These are phyloP conservation scores for Coelopa frigida DNA, from an alignment of 1,140 invertebrate species.

Conservation along the genomic window DNA sequence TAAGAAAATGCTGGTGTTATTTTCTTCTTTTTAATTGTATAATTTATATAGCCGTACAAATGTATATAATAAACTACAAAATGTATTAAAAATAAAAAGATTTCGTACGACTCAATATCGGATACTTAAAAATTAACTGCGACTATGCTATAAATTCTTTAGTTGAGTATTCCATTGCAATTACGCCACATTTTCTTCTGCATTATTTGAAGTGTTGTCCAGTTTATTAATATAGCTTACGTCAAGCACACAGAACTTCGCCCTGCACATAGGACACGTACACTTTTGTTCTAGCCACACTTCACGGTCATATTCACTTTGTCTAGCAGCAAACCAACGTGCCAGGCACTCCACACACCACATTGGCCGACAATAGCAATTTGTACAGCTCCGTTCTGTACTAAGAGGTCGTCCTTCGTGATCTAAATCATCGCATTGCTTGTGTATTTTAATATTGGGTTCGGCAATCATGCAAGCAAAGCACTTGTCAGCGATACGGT, in stretches of 20 bases:
- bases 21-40: no score
- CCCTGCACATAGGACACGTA: constrained; percentile 82
- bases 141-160: no score
- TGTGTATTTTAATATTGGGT: constrained; percentile 75
- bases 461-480: constrained; percentile 78
- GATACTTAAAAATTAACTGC: no score
- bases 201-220: no score
- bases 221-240: constrained; percentile 49
- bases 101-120: no score
- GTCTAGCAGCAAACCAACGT: constrained; percentile 82
- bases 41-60: no score
- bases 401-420: constrained; percentile 31
- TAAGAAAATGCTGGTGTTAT: no score
- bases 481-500: constrained; percentile 69
- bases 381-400: constrained; percentile 45
- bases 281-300: constrained; percentile 79
- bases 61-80: no score
- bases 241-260: constrained; percentile 79
- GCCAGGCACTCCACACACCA: constrained; percentile 84
- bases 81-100: no score
- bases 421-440: constrained; percentile 55
- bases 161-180: no score
- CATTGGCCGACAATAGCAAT: constrained; percentile 68
- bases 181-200: no score
- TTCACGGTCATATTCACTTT: constrained; percentile 64